These are phyloP conservation scores for Peucedramus taeniatus DNA, from an alignment of 2,113 vertebrate species.

Conservation along the genomic window DNA sequence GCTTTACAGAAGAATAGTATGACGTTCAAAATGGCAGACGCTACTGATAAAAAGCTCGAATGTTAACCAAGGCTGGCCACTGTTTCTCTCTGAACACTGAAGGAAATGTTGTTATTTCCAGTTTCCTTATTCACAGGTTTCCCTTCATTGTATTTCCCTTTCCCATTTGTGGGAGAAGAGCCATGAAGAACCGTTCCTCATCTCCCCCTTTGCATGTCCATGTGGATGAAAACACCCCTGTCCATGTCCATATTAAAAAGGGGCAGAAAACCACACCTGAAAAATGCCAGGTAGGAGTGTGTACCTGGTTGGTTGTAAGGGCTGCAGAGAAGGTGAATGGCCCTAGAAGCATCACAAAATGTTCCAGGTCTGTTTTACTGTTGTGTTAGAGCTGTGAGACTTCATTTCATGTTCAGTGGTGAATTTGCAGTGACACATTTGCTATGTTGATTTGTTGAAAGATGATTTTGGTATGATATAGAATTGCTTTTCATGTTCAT, in stretches of 20 bases:
- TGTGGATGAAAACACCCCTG: slow-evolving; percentile 84
- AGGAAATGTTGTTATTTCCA: slow-evolving; percentile 61
- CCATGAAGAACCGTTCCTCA: slow-evolving; percentile 80
- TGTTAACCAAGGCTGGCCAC: not conserved
- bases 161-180: slow-evolving; percentile 73
- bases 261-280: slow-evolving; percentile 74
- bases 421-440: not conserved
- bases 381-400: not conserved
- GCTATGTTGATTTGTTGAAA: not conserved
- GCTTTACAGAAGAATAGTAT: not conserved
- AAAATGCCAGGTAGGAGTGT: slow-evolving; percentile 75
- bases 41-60: not conserved
- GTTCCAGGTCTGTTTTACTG: not conserved
- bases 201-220: slow-evolving; percentile 93
- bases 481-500: not conserved
- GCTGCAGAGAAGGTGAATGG: not conserved
- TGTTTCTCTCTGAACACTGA: slow-evolving; percentile 13
- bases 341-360: not conserved
- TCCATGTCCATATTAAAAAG: slow-evolving; percentile 92
- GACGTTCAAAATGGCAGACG: not conserved
- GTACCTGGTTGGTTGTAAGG: not conserved
- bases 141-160: slow-evolving; percentile 63
- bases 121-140: slow-evolving; percentile 76
- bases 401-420: not conserved
- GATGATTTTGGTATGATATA: not conserved